phyloP scores from a whole-genome alignment of 1,140 invertebrate genomes.

The Camponotus pennsylvanicus region DNA sequence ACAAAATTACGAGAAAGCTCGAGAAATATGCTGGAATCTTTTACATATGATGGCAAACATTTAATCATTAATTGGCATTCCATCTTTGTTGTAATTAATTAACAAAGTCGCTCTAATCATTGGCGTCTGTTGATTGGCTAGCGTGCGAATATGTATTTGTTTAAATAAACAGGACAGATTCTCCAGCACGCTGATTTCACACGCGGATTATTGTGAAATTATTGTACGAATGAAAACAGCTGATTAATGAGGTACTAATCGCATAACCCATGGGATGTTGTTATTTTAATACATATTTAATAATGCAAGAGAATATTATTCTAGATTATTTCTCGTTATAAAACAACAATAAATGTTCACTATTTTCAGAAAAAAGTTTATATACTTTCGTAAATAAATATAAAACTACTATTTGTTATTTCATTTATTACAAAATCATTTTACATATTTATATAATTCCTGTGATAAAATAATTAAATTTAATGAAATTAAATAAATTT shows the following conservation, averaged over 20 bases:
- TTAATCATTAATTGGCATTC: neutral
- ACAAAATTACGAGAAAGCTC: slow-evolving; percentile 18
- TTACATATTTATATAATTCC: neutral
- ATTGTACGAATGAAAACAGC: slow-evolving; percentile 45
- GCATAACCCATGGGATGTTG: slow-evolving; percentile 5
- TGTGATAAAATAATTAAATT: slow-evolving; percentile 44
- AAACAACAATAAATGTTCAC: neutral
- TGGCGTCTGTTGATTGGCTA: slow-evolving; percentile 21
- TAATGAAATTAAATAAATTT: slow-evolving; percentile 14
- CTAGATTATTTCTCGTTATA: neutral
- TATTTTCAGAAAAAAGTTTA: neutral
- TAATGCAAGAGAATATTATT: slow-evolving; percentile 44
- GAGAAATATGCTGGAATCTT: neutral
- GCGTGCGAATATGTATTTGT: slow-evolving; percentile 28
- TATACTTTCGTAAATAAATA: neutral
- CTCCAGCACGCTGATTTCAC: slow-evolving; percentile 34
- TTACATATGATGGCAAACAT: neutral
- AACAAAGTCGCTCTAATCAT: slow-evolving; percentile 48
- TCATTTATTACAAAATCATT: neutral
- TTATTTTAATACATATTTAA: slow-evolving; percentile 49
- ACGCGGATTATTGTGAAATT: slow-evolving; percentile 53
- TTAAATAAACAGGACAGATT: slow-evolving; percentile 36
- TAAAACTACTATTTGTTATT: slow-evolving; percentile 17
- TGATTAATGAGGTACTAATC: slow-evolving; percentile 48
- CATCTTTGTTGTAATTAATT: slow-evolving; percentile 37